Evolutionary conservation across 1,140 invertebrate species (phyloP), one percentile per base, ranked within the genome.

Genomic region (Helicoverpa zea): DNA sequence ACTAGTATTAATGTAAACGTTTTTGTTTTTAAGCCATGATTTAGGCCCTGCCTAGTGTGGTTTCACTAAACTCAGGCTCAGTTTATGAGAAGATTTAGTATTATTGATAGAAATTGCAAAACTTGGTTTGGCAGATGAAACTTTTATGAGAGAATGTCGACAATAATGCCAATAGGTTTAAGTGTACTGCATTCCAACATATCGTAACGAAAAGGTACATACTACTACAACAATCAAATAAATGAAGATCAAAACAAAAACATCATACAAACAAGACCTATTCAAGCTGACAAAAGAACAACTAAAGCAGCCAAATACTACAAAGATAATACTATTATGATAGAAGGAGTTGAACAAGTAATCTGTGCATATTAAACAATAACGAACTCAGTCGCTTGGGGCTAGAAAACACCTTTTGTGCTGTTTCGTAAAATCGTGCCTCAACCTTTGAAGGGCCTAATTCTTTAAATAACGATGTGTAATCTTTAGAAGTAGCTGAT

Each of bases 401-500:
- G 43, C 35, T 18, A 68, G 64, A 49, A 68, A 51, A 43, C 14
- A 64, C n/a, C 13, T 64, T 64, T 64, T 14, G n/a, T 64, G 9
- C 1, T 43, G 7, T 66, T 66, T 66, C 14, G 35, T 11, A 63
- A 58, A 23, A 58, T 35, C 29, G 29, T 49, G 43, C 1, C 13
- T 16, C 49, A 43, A 16, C 64, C 43, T 68, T 49, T 68, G 11
- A 23, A 13, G 43, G 43, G 43, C 9, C 11, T 18, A 16, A 49
- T 68, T 23, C 49, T 68, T 16, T n/a, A 64, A 43, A n/a, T 13
- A 35, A 12, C 14, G 2, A 35, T 64, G n/a, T 30, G 4, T 43
- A n/a, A n/a, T 58, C 7, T 16, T 18, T 0, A 23, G 56, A 18
- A 9, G 35, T 43, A 43, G 35, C 5, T 43, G 35, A 43, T 43